A percentile compares a stretch with the other conserved stretches of the same genome.
phyloP scores from a whole-genome alignment of 2,797 vertebrate species.

The Lutra lutra region DNA sequence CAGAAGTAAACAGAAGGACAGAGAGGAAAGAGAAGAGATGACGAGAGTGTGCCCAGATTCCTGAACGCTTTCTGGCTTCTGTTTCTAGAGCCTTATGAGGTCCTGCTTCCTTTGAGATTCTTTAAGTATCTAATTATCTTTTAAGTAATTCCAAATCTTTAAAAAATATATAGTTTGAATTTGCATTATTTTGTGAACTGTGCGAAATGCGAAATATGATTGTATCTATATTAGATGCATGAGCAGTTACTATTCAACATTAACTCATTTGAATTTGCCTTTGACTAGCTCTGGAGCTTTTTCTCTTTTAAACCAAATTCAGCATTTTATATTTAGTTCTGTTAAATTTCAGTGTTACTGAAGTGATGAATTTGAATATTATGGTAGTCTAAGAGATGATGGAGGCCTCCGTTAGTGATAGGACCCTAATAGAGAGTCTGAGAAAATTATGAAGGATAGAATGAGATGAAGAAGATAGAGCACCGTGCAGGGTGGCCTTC shows the following conservation, averaged over 20 bases:
- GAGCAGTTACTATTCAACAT: neutral
- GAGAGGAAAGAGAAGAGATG: neutral
- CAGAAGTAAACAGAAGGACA: constrained; percentile 19
- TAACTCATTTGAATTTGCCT: neutral
- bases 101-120: neutral
- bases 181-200: neutral
- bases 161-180: neutral
- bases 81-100: neutral
- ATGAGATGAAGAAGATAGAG: neutral
- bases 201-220: neutral
- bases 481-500: too few species aligned
- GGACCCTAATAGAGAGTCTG: neutral
- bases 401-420: neutral
- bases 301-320: neutral
- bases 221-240: neutral
- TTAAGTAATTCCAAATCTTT: constrained; percentile 10
- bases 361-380: neutral
- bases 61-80: neutral
- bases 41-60: neutral
- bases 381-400: neutral
- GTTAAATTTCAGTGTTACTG: neutral
- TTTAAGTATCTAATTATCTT: constrained; percentile 36
- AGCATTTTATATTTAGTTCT: neutral
- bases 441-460: neutral
- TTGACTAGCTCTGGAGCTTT: neutral